These are phyloP conservation scores for Sturmia bella DNA, from an alignment of 2,888 invertebrate genomes.

Conservation along the genomic window DNA sequence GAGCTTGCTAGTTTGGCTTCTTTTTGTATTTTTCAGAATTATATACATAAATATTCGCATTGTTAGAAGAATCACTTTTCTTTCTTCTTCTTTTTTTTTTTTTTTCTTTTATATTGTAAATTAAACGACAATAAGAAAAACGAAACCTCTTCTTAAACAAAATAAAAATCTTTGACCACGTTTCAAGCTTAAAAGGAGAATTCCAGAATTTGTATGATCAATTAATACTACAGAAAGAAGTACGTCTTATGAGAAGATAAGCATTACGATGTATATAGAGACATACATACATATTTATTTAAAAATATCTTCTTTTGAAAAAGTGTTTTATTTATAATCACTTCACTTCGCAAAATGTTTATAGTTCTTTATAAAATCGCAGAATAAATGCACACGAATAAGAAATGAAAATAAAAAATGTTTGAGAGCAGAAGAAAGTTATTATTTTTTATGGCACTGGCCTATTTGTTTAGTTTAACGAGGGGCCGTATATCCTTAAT, in stretches of 20 bases:
- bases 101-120: constrained; percentile 39
- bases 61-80: constrained; percentile 50
- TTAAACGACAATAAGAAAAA: constrained; percentile 57
- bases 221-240: constrained; percentile 50
- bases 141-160: constrained; percentile 48
- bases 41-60: constrained; percentile 43
- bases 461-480: too few relatives aligned
- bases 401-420: constrained; percentile 28
- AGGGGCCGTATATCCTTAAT: too few relatives aligned
- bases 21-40: constrained; percentile 39
- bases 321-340: constrained; percentile 37
- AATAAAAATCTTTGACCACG: constrained; percentile 59
- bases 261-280: neutral
- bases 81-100: too few relatives aligned
- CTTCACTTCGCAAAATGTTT: constrained; percentile 24
- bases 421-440: too few relatives aligned
- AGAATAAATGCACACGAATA: constrained; percentile 2
- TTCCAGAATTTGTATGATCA: constrained; percentile 61
- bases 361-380: constrained; percentile 9
- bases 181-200: constrained; percentile 50
- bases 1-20: constrained; percentile 13
- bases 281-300: constrained; percentile 12
- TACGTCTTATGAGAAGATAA: constrained; percentile 27
- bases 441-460: too few relatives aligned
- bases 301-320: constrained; percentile 33